These are phyloP conservation scores for Gnathonemus echidnorhynchus DNA, from an alignment of 2,113 vertebrate species.

Conservation along the genomic window DNA sequence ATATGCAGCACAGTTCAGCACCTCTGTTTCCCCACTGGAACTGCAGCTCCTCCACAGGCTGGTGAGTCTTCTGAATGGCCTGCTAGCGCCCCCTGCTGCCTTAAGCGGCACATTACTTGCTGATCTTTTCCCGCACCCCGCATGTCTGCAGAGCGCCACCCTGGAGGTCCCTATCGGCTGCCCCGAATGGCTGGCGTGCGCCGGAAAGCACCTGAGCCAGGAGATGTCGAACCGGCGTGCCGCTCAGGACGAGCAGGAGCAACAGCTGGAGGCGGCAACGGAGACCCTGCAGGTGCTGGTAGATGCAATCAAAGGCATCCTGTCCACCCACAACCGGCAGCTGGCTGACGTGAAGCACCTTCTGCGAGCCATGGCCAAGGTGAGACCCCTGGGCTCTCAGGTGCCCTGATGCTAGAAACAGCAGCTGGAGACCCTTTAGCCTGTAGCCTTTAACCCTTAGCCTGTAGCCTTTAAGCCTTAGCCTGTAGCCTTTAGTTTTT, in stretches of 20 bases:
- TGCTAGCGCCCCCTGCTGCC: not conserved
- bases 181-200: slow-evolving; percentile 84
- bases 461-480: not conserved
- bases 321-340: slow-evolving; percentile 88
- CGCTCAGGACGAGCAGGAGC: slow-evolving; percentile 81
- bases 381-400: slow-evolving; percentile 35
- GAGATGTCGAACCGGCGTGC: slow-evolving; percentile 75
- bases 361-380: slow-evolving; percentile 96
- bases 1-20: slow-evolving; percentile 90
- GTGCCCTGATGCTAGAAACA: not conserved
- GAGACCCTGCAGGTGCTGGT: slow-evolving; percentile 90
- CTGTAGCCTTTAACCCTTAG: not conserved
- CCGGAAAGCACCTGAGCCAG: slow-evolving; percentile 83
- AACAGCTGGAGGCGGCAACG: slow-evolving; percentile 80
- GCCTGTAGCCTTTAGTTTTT: not conserved
- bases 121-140: not conserved
- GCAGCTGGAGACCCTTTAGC: not conserved
- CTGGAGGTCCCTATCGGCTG: slow-evolving; percentile 82
- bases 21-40: slow-evolving; percentile 84
- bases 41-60: slow-evolving; percentile 86
- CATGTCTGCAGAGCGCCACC: slow-evolving; percentile 65
- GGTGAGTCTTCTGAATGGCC: slow-evolving; percentile 57
- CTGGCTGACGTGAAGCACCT: slow-evolving; percentile 94
- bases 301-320: slow-evolving; percentile 87
- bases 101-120: not conserved